Percentiles rank a stretch among this genome's conserved stretches.
phyloP scores from a whole-genome alignment of 2,113 vertebrate genomes.

The Patagioenas fasciata region DNA sequence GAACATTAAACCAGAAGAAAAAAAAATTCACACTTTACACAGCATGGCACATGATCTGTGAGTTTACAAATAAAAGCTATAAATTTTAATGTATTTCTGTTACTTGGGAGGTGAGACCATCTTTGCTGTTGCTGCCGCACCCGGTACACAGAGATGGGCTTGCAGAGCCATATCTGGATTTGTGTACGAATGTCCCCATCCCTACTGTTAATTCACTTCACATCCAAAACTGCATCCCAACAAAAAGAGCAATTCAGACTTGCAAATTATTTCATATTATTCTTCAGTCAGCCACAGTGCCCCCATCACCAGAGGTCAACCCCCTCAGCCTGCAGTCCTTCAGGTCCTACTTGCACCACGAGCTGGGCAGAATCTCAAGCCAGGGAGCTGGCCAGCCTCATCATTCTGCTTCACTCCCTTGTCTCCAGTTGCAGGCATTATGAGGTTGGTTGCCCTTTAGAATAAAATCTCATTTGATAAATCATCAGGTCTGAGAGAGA shows the following conservation, averaged over 20 bases:
- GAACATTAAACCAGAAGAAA: conserved; percentile 64
- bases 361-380: background rate
- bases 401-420: background rate
- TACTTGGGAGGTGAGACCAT: background rate
- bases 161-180: background rate
- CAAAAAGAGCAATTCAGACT: background rate
- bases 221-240: background rate
- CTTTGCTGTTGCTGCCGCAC: background rate
- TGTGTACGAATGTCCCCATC: background rate
- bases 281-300: background rate
- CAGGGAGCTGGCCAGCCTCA: background rate
- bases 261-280: background rate
- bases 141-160: background rate
- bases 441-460: background rate
- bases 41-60: conserved; percentile 33
- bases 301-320: background rate
- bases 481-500: background rate
- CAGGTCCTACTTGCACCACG: rapidly evolving
- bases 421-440: background rate
- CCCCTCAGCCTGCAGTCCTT: background rate
- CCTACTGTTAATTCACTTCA: background rate
- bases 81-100: conserved; percentile 38
- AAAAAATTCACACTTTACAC: conserved; percentile 54
- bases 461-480: background rate
- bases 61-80: conserved; percentile 47